Evolutionary conservation across 1,140 invertebrate species (phyloP), one percentile per base, ranked within the genome.

Genomic region (Drosophila kohkoa): DNA sequence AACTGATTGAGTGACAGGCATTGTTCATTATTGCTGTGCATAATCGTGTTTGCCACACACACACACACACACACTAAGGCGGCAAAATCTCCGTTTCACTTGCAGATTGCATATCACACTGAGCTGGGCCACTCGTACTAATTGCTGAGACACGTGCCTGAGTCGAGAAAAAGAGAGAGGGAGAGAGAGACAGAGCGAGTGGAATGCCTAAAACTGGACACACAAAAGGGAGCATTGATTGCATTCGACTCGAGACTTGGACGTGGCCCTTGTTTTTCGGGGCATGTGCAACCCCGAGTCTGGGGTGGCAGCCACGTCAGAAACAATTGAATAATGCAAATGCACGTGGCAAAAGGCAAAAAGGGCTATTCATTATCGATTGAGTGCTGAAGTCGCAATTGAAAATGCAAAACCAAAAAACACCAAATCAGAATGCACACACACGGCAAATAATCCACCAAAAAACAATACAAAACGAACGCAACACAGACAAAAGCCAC

Each of bases 311-410:
- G 25, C 13, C 38, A 57, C 65, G 79, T 52, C 73, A 67, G 63
- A 62, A 25, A 49, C 78, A 87, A 79, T 86, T 86, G 82, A 86
- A 86, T 86, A 86, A 87, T 86, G 82, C 82, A 82, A 73, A 69
- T 69, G 55, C 38, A 54, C 28, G 57, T 68, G 64, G 38, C 28
- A 54, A 48, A 48, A 48, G 46, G 65, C 49, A 38, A 70, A 66
- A 49, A 13, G 52, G 20, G 51, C 78, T 79, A 82, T 82, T 79
- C 79, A 79, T 79, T 88, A 86, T 88, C 83, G 82, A 86, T 86
- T 86, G 68, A 67, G 41, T 52, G 54, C 67, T 72, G 70, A 72
- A 68, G 49, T 68, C 43, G 45, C 43, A 73, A 85, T 71, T 69
- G 68, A 49, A 77, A 77, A 73, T 77, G 81, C 77, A 74, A 78